These are phyloP conservation scores for Drosophila algonquin DNA, from an alignment of 2,888 invertebrate species.

Conservation along the genomic window DNA sequence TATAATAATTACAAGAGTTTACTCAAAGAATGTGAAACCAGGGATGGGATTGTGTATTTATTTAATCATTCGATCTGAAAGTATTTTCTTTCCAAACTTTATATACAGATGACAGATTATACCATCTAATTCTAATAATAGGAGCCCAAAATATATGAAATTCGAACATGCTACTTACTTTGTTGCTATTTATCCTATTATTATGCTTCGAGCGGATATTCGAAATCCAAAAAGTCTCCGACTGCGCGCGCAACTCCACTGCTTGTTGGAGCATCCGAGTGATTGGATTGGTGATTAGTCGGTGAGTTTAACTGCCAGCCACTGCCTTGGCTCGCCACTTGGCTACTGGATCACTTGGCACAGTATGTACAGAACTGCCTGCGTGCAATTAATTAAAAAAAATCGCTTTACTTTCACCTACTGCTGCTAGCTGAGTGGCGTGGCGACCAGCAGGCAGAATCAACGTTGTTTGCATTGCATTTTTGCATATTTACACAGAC, in stretches of 20 bases:
- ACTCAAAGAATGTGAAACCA: no score
- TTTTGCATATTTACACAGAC: conserved; percentile 53
- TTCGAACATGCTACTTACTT: not conserved
- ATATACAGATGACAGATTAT: not conserved
- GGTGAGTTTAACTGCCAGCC: conserved; percentile 37
- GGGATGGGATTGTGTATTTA: no score
- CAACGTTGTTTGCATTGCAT: conserved; percentile 57
- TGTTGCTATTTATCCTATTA: not conserved
- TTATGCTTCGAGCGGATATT: not conserved
- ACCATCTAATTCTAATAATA: no score
- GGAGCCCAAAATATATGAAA: not conserved
- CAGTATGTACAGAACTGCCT: conserved; percentile 48
- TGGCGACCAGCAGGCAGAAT: conserved; percentile 37
- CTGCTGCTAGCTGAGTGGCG: conserved; percentile 36
- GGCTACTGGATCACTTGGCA: conserved; percentile 48
- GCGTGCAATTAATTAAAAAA: conserved; percentile 74
- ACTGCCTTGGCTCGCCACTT: not conserved
- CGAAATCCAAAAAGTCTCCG: no score
- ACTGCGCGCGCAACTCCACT: not conserved
- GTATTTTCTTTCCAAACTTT: no score
- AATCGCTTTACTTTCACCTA: conserved; percentile 77
- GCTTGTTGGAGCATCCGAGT: conserved; percentile 22
- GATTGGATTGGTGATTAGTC: conserved; percentile 20
- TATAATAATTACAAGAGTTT: not conserved
- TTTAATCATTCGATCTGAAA: no score